Percentiles rank a stretch among this genome's conserved stretches.
Evolutionary conservation across 2,888 invertebrate genomes (phyloP).

Genomic region (Epinotia nisella): DNA sequence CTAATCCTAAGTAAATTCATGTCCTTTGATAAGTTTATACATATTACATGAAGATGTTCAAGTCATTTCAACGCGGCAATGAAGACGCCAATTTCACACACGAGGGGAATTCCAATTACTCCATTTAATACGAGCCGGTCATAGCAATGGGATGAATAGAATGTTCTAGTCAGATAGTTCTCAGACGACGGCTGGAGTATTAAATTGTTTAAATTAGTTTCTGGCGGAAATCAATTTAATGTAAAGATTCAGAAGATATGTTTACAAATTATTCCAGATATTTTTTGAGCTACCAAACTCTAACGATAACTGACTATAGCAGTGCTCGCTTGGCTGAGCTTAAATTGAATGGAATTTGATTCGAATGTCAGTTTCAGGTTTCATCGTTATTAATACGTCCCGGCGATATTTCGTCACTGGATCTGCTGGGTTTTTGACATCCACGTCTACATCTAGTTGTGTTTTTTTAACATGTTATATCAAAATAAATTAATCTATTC

Average conservation of each 20-base stretch:
- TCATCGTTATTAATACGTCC: slow-evolving; percentile 27
- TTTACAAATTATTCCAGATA: background rate
- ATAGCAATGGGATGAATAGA: slow-evolving; percentile 28
- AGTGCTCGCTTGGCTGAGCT: slow-evolving; percentile 13
- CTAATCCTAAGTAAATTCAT: background rate
- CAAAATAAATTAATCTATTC: background rate
- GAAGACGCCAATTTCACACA: slow-evolving; percentile 70
- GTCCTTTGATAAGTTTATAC: slow-evolving; percentile 50
- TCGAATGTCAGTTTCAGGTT: slow-evolving; percentile 18
- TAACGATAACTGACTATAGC: slow-evolving; percentile 10
- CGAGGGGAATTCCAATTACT: slow-evolving; percentile 69
- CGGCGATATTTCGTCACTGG: background rate
- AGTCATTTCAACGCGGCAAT: slow-evolving; percentile 55
- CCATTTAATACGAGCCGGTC: slow-evolving; percentile 59
- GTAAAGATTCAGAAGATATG: background rate
- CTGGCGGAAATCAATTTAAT: background rate
- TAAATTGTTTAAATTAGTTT: background rate
- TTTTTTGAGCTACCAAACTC: background rate
- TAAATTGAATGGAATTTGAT: slow-evolving; percentile 30
- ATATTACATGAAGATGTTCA: slow-evolving; percentile 61
- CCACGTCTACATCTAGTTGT: background rate
- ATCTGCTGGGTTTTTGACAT: slow-evolving; percentile 4
- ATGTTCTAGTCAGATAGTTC: slow-evolving; percentile 33
- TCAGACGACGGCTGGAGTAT: background rate
- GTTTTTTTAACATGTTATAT: background rate